Conservation (phyloP, 1,140 invertebrate genomes). For the Luehdorfia chinensis region DNA sequence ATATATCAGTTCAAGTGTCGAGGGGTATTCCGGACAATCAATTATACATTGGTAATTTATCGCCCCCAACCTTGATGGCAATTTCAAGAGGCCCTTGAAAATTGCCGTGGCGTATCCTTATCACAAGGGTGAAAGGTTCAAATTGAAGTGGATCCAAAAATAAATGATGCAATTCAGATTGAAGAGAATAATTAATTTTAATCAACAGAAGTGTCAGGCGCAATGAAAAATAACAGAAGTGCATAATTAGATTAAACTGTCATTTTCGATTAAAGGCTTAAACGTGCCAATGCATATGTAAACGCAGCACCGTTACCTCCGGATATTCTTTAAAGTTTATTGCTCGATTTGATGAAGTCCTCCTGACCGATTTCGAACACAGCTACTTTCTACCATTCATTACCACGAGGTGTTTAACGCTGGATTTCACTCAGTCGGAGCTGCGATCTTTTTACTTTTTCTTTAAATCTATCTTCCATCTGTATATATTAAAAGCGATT, state of each 20-base stretch:
- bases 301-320: background rate
- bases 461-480: too few species aligned
- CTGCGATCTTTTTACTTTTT: too few species aligned
- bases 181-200: constrained; percentile 31
- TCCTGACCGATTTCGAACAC: background rate
- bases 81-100: background rate
- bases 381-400: too few species aligned
- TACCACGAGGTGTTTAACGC: too few species aligned
- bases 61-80: constrained; percentile 1
- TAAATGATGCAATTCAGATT: constrained; percentile 16
- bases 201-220: constrained; percentile 23
- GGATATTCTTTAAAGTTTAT: background rate
- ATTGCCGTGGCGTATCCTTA: background rate
- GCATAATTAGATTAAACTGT: constrained; percentile 21
- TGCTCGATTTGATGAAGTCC: background rate
- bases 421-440: too few species aligned
- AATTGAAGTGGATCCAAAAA: background rate
- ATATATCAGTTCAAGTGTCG: constrained; percentile 7
- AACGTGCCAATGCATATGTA: background rate
- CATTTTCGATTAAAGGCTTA: background rate
- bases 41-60: constrained; percentile 20
- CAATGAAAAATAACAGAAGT: constrained; percentile 27
- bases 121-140: constrained; percentile 6
- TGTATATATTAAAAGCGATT: too few species aligned
- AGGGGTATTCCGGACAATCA: background rate